A percentile compares a stretch with the other conserved stretches of the same genome.
phyloP scores from a whole-genome alignment of 2,113 vertebrate species.

The Trematocara stigmaticum region DNA sequence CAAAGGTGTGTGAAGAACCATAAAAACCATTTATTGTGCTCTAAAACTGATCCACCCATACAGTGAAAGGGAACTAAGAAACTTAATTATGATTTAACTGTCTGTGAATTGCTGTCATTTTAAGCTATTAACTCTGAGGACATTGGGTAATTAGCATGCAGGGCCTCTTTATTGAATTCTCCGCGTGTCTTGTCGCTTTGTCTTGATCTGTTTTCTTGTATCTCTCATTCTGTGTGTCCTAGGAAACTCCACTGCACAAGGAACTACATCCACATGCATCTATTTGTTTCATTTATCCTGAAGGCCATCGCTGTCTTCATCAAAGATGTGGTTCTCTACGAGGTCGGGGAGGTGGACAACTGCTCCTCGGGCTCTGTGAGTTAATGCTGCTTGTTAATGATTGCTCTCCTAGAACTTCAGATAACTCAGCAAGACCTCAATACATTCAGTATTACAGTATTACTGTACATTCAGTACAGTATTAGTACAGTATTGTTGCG shows the following conservation, averaged over 20 bases:
- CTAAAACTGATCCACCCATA: not conserved
- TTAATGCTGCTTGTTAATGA: not conserved
- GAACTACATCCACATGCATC: slow-evolving; percentile 94
- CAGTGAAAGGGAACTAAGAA: not conserved
- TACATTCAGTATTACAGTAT: not conserved
- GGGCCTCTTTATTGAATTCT: not conserved
- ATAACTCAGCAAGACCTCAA: not conserved
- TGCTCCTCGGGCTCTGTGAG: slow-evolving; percentile 85
- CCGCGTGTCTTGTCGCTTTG: not conserved
- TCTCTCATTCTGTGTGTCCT: slow-evolving; percentile 13
- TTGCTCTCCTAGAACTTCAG: not conserved
- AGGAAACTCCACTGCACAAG: slow-evolving; percentile 94
- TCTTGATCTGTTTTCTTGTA: not conserved
- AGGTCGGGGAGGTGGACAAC: slow-evolving; percentile 76
- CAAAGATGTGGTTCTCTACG: slow-evolving; percentile 89
- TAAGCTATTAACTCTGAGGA: slow-evolving; percentile 22
- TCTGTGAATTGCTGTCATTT: slow-evolving; percentile 3
- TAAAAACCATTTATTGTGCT: not conserved
- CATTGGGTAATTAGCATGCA: not conserved
- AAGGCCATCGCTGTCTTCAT: slow-evolving; percentile 87
- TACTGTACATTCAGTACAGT: not conserved
- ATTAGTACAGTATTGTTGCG: not conserved
- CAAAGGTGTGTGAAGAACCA: not conserved
- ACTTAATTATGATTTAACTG: not conserved
- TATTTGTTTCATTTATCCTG: slow-evolving; percentile 93